Base-by-base conservation (phyloP, 2,113 vertebrate species). In the Crotophaga sulcirostris region DNA sequence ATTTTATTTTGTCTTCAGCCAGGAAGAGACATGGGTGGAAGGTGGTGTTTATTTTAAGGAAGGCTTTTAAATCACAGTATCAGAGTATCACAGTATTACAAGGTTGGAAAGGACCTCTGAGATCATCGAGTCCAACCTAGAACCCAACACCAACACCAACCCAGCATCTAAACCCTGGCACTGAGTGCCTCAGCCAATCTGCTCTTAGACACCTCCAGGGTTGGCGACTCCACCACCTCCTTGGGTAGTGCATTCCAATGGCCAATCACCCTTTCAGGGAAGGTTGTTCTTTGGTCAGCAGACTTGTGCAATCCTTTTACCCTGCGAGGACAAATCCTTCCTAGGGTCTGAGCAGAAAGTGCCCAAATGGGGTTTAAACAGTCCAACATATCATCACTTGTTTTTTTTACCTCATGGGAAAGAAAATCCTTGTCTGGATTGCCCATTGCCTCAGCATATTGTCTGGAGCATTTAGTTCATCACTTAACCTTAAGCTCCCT, bases 341-440 rank as follows among this genome's bases (percentile, higher is more conserved):
- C 25, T 40, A 20, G 2, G 1, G 13, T 13, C 11, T 1, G 1
- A 77, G 36, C 4, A 78, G 13, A 52, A 45, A 59, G 14, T 12
- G 34, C 36, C 52, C 34, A 73, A 47, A 34, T 3, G 26, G 38
- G 19, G n/a, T 55, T 60, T 47, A 38, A n/a, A 34, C 6, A 31
- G 20, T 47, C 15, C 14, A 56, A 20, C 2, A 3, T 16, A 21
- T 23, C 34, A 38, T 31, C 52, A 51, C 23, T 19, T 14, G 3
- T 21, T n/a, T n/a, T n/a, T n/a, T n/a, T 70, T 20, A n/a, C 36
- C 33, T 24, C 29, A 64, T 7, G 21, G 31, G 34, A 77, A 54
- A 63, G 19, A n/a, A 7, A 15, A 51, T 28, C 72, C 47, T 56
- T 31, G 16, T 29, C 6, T 1, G 2, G 45, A 45, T 45, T 66